A percentile compares a stretch with the other conserved stretches of the same genome.
These are phyloP conservation scores for Deroptyus accipitrinus DNA, from an alignment of 2,113 vertebrate genomes.

Conservation along the genomic window DNA sequence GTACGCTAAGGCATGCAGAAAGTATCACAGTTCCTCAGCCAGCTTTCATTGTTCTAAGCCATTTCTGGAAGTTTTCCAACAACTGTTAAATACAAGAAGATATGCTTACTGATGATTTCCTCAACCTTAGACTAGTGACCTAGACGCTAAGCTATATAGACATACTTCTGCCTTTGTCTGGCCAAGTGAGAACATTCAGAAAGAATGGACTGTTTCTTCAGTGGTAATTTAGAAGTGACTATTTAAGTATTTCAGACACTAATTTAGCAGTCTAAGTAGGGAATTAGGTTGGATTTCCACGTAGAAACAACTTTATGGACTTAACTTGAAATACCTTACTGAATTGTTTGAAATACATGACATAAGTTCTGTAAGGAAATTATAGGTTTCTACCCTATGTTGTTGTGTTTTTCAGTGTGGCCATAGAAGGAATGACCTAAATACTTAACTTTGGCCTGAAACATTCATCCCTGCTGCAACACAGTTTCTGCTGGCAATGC, in stretches of 20 bases:
- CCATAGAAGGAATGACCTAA: background rate
- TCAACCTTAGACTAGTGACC: background rate
- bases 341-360: background rate
- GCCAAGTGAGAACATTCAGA: background rate
- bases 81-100: background rate
- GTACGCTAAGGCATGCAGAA: background rate
- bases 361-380: background rate
- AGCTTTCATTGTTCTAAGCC: background rate
- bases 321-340: background rate
- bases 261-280: background rate
- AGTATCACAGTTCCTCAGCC: background rate
- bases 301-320: background rate
- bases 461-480: background rate
- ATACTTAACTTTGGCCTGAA: background rate
- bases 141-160: background rate
- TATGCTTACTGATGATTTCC: background rate
- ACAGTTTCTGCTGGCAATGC: background rate
- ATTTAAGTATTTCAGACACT: background rate
- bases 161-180: accelerated
- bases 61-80: background rate
- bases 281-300: background rate
- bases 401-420: background rate
- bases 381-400: background rate
- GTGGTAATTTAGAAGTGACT: background rate
- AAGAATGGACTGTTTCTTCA: background rate